Evolutionary conservation across 2,797 vertebrate genomes (phyloP), one percentile per base, ranked within the genome.

Genomic region (Salarias fasciatus): DNA sequence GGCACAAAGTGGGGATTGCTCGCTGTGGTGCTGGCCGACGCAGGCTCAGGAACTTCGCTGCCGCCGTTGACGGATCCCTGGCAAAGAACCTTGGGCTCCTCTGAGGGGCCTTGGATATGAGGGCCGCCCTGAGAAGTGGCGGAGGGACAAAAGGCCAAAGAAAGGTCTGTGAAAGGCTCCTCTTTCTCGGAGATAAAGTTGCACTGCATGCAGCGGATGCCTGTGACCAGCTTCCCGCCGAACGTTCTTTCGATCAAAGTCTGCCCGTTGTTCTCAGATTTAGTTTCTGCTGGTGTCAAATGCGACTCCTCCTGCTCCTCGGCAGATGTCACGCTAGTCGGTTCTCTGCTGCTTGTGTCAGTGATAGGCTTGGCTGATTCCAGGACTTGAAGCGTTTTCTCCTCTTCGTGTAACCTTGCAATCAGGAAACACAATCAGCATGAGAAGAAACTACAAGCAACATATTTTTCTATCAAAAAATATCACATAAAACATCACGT

Each of bases 121-220:
- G 67, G 62, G 36, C 70, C 44, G 13, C 69, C 50, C 49, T 69
- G 80, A 52, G 85, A 77, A 53, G 93, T 87, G 56, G 92, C 45
- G 18, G 93, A 86, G 15, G 98, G 97, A 83, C 95, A 95, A 86
- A 99, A 99, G 85, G 97, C 98, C 69, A 99, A 88, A 8, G 97
- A 98, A 12, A 99, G 95, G 83, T 99, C 98, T 8, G 96, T 96
- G 82, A 99, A 99, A 47, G 95, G 95, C 90, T 99, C 98, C 70
- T 95, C 95, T 83, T 98, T 99, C 82, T 97, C 94, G 46, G 98
- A 99, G 78, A 94, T 93, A 64, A 95, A 94, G 87, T 93, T 93
- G 84, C 98, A 99, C 82, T 96, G 95, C 87, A 95, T 91, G 67
- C 98, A 99, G 77, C 95, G 91, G 72, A 99, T 95, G 37, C 92